Conservation (phyloP, 2,888 invertebrate species). For the Pycnomerus fuliginosus region DNA sequence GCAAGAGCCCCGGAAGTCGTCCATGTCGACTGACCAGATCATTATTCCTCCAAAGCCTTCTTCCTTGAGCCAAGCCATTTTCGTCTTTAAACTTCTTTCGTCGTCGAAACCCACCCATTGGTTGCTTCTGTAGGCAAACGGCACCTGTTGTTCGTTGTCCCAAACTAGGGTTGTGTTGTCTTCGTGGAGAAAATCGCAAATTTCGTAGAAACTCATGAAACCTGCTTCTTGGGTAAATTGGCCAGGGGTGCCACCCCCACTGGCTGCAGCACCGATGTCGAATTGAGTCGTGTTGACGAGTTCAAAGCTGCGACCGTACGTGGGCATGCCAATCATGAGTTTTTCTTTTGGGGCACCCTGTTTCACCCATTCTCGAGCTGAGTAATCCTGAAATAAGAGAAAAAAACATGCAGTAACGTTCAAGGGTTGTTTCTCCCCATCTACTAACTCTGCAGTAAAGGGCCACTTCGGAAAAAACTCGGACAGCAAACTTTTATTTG, state of each 20-base stretch:
- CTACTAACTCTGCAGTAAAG: too few relatives aligned
- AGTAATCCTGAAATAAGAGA: constrained; percentile 87
- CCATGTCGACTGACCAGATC: constrained; percentile 97
- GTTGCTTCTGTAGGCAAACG: constrained; percentile 87
- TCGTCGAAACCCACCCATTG: constrained; percentile 97
- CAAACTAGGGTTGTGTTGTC: constrained; percentile 91
- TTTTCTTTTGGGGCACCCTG: constrained; percentile 93
- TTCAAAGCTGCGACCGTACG: constrained; percentile 90
- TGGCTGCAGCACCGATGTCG: constrained; percentile 89
- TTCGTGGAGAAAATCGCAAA: constrained; percentile 86
- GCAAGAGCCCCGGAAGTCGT: constrained; percentile 89
- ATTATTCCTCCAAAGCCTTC: constrained; percentile 95
- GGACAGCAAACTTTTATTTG: too few relatives aligned
- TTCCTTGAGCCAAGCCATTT: constrained; percentile 93
- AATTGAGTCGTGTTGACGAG: constrained; percentile 83
- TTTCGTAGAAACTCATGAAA: constrained; percentile 93
- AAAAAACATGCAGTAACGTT: too few relatives aligned
- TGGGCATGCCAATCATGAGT: constrained; percentile 92
- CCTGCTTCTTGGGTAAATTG: constrained; percentile 92
- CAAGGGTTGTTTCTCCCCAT: too few relatives aligned
- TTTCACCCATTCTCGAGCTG: constrained; percentile 89
- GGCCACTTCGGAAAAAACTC: too few relatives aligned
- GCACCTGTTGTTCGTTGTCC: constrained; percentile 95
- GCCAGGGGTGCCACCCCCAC: constrained; percentile 82
- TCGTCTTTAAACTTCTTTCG: constrained; percentile 85